Evolutionary conservation across 2,888 invertebrate species (phyloP), one percentile per base, ranked within the genome.

Genomic region (Eupeodes latifasciatus): DNA sequence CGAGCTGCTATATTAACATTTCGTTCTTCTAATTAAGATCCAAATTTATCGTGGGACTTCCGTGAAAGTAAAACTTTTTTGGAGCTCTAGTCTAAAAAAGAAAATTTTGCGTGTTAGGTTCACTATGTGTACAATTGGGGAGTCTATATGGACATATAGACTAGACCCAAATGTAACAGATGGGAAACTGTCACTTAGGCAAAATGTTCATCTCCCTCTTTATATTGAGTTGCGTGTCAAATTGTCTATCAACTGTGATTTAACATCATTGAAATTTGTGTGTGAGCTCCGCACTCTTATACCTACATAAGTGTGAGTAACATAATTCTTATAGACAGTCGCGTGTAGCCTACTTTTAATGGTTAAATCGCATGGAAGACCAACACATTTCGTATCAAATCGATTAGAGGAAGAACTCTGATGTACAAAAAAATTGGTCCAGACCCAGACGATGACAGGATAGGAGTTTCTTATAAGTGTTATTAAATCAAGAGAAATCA

Each of bases 201-300:
- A 79, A 80, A 84, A 62, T 76, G 84, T 77, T 81, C 77, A 76
- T 84, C 87, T 81, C 80, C 77, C 76, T 84, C 87, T 84, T 80
- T 84, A 27, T 76, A 40, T 44, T 27, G 16, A 10, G 71, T 77
- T 84, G 84, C 76, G 78, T 87, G 75, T 19, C 36, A 34, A 19
- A 61, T 59, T 27, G 71, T 79, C 19, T 34, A 74, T 59, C 19
- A 19, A 44, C 19, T 51, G 5, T 36, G 55, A 55, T 44, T 36
- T 3, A 69, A 53, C 10, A 51, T 36, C 34, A 49, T 19, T 34
- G n/a, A 36, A 57, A 64, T 77, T 82, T 71, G 53, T 66, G 27
- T 40, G 27, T 4, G 34, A 59, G 34, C 6, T n/a, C 59, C 12
- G 4, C 12, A 47, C 14, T 10, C 34, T 27, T 27, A 27, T 27